Percentiles rank a stretch among this genome's conserved stretches.
Conservation (phyloP, 2,113 vertebrate genomes). For the Picathartes gymnocephalus region DNA sequence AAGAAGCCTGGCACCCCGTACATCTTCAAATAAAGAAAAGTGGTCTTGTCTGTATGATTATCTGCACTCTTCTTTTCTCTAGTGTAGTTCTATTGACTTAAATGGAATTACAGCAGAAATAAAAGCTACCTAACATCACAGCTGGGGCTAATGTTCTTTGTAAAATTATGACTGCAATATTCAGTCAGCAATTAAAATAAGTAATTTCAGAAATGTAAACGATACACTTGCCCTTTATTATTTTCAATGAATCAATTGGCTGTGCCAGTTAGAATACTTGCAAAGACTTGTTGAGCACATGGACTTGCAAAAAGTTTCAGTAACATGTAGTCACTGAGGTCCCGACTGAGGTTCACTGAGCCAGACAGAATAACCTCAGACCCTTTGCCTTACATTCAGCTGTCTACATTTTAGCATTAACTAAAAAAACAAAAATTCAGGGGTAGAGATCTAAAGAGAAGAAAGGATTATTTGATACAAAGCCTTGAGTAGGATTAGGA, state of each 20-base stretch:
- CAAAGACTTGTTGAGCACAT: background rate
- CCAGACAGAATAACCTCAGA: background rate
- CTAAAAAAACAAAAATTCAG: background rate
- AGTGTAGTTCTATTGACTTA: background rate
- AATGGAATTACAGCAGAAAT: background rate
- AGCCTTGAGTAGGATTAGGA: background rate
- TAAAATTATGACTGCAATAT: slow-evolving; percentile 46
- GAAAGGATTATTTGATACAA: background rate
- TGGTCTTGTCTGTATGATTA: background rate
- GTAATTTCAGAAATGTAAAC: slow-evolving; percentile 18
- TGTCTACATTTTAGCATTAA: background rate
- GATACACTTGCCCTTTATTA: slow-evolving; percentile 18
- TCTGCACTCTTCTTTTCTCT: background rate
- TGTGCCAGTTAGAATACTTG: background rate
- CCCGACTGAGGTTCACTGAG: background rate
- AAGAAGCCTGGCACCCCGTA: background rate
- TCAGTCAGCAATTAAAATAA: slow-evolving; percentile 45
- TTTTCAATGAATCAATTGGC: slow-evolving; percentile 16
- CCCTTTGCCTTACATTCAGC: background rate
- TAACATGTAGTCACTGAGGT: background rate
- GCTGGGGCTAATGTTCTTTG: slow-evolving; percentile 21
- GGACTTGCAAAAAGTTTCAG: background rate
- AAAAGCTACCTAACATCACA: background rate
- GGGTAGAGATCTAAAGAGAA: background rate
- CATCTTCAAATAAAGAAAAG: background rate